Percentiles rank a stretch among this genome's conserved stretches.
These are phyloP conservation scores for Drymodes brunneopygia DNA, from an alignment of 2,113 vertebrate species.

Conservation along the genomic window DNA sequence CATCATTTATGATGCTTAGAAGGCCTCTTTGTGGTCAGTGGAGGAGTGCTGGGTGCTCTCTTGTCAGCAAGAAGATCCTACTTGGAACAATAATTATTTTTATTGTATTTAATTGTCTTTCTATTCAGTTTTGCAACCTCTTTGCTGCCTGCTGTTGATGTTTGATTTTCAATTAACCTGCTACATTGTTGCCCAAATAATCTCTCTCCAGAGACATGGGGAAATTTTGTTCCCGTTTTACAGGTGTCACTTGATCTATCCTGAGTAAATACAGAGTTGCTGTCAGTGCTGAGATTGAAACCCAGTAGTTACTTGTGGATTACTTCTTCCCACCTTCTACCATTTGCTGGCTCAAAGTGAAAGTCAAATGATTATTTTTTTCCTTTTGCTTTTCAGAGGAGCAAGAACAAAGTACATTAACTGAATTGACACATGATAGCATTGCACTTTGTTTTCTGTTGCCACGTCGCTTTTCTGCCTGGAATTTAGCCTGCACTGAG, in stretches of 20 bases:
- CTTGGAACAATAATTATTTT: not conserved
- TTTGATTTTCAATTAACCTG: not conserved
- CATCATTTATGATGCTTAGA: not conserved
- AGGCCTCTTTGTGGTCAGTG: not conserved
- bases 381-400: not conserved
- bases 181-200: not conserved
- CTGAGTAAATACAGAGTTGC: not conserved
- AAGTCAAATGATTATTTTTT: not conserved
- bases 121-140: not conserved
- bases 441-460: conserved; percentile 41
- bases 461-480: conserved; percentile 20
- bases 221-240: not conserved
- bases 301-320: not conserved
- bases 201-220: not conserved
- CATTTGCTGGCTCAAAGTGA: not conserved
- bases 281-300: not conserved
- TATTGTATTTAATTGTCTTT: not conserved
- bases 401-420: conserved; percentile 19
- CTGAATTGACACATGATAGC: not conserved
- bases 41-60: not conserved
- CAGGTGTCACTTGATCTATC: not conserved
- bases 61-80: not conserved
- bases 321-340: not conserved
- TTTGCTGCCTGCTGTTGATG: not conserved
- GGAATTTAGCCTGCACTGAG: conserved; percentile 30